Conservation (phyloP, 1,140 invertebrate species). For the Hirudo medicinalis region DNA sequence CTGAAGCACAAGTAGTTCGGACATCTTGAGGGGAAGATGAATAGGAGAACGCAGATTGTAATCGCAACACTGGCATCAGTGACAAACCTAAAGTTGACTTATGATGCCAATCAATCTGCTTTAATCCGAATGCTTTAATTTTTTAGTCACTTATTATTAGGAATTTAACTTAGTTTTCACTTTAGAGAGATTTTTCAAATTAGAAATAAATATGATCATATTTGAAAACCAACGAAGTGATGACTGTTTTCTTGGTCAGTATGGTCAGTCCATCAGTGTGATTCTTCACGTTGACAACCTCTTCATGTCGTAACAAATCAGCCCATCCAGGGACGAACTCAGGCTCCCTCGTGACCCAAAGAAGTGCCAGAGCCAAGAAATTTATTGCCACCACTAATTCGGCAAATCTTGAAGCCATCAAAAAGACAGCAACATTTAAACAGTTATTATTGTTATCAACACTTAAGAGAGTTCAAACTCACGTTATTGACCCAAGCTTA, state of each 20-base stretch:
- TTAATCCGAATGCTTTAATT: not conserved
- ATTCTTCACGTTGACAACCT: not conserved
- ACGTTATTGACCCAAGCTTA: constrained; percentile 21
- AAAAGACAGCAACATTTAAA: not conserved
- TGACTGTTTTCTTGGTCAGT: not conserved
- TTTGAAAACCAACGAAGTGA: not conserved
- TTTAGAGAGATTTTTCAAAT: not conserved
- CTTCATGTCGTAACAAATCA: not conserved
- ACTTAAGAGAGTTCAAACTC: not conserved
- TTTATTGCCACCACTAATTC: constrained; percentile 11
- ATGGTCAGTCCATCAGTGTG: too few species aligned
- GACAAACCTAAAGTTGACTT: constrained; percentile 34
- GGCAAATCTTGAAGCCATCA: constrained; percentile 17
- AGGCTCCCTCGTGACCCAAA: constrained; percentile 19
- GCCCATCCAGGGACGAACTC: constrained; percentile 17
- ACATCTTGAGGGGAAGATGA: constrained; percentile 30
- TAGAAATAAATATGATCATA: not conserved
- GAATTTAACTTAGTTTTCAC: not conserved
- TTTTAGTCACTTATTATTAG: not conserved
- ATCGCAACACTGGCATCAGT: constrained; percentile 36
- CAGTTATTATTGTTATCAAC: not conserved
- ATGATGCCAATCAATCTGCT: not conserved
- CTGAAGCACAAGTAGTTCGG: constrained; percentile 23
- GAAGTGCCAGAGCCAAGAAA: constrained; percentile 17
- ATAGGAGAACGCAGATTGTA: constrained; percentile 29